Evolutionary conservation across 2,113 vertebrate species (phyloP).

Genomic region (Motacilla alba): DNA sequence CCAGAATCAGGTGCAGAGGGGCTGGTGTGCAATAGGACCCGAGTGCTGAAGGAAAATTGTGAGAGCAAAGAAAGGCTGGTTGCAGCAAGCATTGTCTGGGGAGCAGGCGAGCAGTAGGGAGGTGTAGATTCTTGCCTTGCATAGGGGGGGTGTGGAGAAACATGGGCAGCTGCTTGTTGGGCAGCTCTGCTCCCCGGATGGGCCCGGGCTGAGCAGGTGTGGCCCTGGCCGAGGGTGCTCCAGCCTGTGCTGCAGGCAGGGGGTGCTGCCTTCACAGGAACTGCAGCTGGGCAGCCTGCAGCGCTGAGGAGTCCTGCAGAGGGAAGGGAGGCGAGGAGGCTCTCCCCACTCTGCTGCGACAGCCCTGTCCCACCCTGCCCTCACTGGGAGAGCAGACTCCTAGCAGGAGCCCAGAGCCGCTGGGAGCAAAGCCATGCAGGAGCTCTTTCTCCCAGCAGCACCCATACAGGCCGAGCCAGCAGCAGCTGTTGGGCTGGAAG

Average conservation of each 20-base stretch:
- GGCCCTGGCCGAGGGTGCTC: not conserved
- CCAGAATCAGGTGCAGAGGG: not conserved
- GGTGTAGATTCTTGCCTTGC: not conserved
- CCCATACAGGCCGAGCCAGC: not conserved
- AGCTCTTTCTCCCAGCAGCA: not conserved
- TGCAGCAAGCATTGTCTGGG: not conserved
- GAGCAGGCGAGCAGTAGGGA: not conserved
- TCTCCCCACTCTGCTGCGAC: not conserved
- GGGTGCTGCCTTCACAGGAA: not conserved
- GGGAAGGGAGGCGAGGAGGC: fast-evolving
- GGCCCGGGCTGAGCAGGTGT: fast-evolving
- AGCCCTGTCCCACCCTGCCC: not conserved
- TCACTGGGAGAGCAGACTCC: not conserved
- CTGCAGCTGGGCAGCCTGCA: not conserved
- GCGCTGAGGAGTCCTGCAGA: not conserved
- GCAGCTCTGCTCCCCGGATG: not conserved
- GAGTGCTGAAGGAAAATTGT: not conserved
- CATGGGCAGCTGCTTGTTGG: not conserved
- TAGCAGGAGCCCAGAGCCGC: not conserved
- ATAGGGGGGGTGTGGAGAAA: not conserved
- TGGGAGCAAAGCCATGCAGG: not conserved
- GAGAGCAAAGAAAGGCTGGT: not conserved
- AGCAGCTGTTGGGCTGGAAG: not conserved
- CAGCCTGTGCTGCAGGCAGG: not conserved
- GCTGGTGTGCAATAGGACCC: not conserved